These are phyloP conservation scores for Siniperca obscura DNA, from an alignment of 2,797 vertebrate species.

Conservation along the genomic window DNA sequence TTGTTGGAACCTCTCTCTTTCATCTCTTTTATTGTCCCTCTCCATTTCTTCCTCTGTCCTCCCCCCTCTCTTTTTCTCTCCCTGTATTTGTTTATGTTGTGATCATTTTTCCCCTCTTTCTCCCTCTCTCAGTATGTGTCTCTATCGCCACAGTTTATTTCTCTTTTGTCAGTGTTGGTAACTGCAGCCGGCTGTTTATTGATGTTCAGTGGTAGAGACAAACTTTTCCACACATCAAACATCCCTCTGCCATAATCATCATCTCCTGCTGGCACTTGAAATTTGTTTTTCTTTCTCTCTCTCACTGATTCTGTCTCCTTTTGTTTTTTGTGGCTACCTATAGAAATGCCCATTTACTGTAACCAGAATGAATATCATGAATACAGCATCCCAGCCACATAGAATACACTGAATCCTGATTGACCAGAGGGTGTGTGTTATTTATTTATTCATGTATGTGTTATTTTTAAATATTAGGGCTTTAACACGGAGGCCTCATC, in stretches of 20 bases:
- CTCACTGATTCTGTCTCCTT: constrained; percentile 27
- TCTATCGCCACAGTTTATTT: constrained; percentile 68
- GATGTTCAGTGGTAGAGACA: constrained; percentile 67
- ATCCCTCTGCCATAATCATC: constrained; percentile 56
- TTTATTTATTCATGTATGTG: background rate
- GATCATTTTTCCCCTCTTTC: constrained; percentile 31
- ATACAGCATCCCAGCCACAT: background rate
- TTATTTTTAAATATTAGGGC: background rate
- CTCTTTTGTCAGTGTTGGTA: constrained; percentile 69
- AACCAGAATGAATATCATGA: constrained; percentile 9
- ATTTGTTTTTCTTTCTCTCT: constrained; percentile 60
- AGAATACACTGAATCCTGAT: background rate
- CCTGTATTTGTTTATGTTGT: constrained; percentile 29
- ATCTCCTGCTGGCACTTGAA: constrained; percentile 60
- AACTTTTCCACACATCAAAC: constrained; percentile 76
- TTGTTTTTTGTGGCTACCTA: constrained; percentile 15
- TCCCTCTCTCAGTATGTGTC: constrained; percentile 38
- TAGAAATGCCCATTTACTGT: constrained; percentile 3
- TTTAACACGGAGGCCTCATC: constrained; percentile 7
- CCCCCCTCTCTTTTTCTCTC: background rate
- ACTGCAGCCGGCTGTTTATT: constrained; percentile 71
- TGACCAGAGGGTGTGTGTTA: background rate
- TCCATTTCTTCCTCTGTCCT: background rate
- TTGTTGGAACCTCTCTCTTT: background rate
- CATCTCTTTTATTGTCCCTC: background rate